phyloP scores from a whole-genome alignment of 2,888 invertebrate genomes.

The Spisula subtruncata region DNA sequence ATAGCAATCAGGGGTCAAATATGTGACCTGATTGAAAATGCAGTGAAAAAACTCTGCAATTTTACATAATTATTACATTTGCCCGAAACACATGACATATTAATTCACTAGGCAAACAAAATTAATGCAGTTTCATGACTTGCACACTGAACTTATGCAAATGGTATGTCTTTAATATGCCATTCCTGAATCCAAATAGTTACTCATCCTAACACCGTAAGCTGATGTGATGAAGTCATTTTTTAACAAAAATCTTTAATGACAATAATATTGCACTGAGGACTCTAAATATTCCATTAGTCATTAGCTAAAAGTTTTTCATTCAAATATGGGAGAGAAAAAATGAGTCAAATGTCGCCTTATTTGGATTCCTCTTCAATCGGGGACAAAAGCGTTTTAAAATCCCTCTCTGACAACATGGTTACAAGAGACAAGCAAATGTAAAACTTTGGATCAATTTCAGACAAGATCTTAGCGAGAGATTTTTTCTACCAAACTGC shows the following conservation, averaged over 20 bases:
- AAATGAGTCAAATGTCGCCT: not conserved
- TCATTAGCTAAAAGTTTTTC: not conserved
- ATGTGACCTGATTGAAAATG: not conserved
- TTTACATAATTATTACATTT: slow-evolving; percentile 19
- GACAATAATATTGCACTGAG: not conserved
- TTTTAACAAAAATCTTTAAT: not conserved
- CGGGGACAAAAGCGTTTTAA: not conserved
- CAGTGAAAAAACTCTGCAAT: not conserved
- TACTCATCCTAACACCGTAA: not conserved
- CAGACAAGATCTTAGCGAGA: not conserved
- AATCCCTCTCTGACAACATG: not conserved
- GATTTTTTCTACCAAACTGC: not conserved
- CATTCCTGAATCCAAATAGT: not conserved
- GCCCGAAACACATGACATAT: not conserved
- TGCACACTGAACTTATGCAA: not conserved
- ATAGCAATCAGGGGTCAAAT: not conserved
- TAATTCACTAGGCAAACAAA: not conserved
- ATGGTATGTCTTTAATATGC: not conserved
- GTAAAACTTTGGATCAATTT: not conserved
- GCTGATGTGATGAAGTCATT: not conserved
- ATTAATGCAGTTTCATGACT: slow-evolving; percentile 8
- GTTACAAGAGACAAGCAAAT: not conserved
- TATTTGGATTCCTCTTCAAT: not conserved
- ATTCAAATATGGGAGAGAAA: not conserved
- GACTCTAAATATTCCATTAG: not conserved